These are phyloP conservation scores for Hirudinaria manillensis DNA, from an alignment of 2,888 invertebrate genomes.

Conservation along the genomic window DNA sequence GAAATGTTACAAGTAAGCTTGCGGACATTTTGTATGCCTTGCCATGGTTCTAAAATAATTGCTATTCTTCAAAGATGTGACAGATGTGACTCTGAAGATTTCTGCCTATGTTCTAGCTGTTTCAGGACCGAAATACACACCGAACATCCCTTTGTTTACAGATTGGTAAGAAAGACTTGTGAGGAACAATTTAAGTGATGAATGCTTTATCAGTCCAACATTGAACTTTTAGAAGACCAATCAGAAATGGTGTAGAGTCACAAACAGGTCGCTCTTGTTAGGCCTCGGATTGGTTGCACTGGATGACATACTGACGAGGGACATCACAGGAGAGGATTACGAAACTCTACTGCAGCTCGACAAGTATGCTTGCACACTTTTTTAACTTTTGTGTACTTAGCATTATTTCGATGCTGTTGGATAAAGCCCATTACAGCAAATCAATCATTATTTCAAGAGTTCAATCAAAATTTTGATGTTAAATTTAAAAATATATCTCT, in stretches of 20 bases:
- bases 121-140: conserved; percentile 52
- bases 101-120: conserved; percentile 51
- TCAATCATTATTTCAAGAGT: not conserved
- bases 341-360: conserved; percentile 52
- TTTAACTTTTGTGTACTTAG: no score
- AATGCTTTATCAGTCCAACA: not conserved
- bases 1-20: conserved; percentile 51
- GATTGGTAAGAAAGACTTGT: conserved; percentile 47
- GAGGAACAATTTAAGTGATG: not conserved
- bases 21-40: not conserved
- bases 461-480: not conserved
- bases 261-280: conserved; percentile 39
- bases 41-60: not conserved
- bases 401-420: no score
- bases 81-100: conserved; percentile 45
- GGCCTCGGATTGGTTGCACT: not conserved
- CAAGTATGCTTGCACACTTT: conserved; percentile 43
- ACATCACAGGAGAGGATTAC: conserved; percentile 52
- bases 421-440: no score
- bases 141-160: conserved; percentile 50
- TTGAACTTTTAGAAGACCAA: conserved; percentile 45
- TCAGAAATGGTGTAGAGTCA: conserved; percentile 50
- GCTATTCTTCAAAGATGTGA: conserved; percentile 45
- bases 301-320: conserved; percentile 45
- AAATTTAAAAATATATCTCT: not conserved